Evolutionary conservation across 2,888 invertebrate species (phyloP), one percentile per base, ranked within the genome.

Genomic region (Ferrisia virgata): DNA sequence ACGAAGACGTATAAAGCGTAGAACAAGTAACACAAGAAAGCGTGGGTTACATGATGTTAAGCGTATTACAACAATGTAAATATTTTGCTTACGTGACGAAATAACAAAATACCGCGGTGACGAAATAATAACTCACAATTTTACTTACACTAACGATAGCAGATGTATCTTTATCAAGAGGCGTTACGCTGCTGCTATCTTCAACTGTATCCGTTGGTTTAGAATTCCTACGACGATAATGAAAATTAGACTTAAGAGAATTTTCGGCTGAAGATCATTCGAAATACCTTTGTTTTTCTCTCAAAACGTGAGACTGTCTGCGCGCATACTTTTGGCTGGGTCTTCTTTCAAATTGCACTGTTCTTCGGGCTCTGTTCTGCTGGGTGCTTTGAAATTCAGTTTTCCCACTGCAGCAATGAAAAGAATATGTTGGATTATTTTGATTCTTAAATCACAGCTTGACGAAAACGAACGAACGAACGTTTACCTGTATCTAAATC

Each of bases 311-410:
- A 85, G 96, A 96, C 88, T 97, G 97, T 84, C 98, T 91, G 83
- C 97, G 92, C 40, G 98, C 98, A 88, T 97, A 99, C 86, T 99
- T 91, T 89, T 99, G 99, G 89, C 97, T 98, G 0, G 99, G 98
- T 82, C 97, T 92, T 85, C 99, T 91, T 89, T 99, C 99, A 89
- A 99, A 97, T 88, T 97, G 96, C 5, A 98, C 98, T 0, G 96
- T 97, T 83, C 98, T 92, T 69, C 98, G 91, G 0, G 97, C 96
- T 86, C 95, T 92, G 89, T 95, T 96, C 88, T 95, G 93, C 87
- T 96, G 95, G 9, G 97, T 96, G 33, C 97, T 96, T 90, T 99
- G 99, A 89, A 97, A 99, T 90, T 99, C 99, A 1, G 99, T 99
- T 88, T 97, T 94, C 0, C 99, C 98, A 86, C 96, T 96, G 87